A percentile compares a stretch with the other conserved stretches of the same genome.
Evolutionary conservation across 2,797 vertebrate species (phyloP).

Genomic region (Ateles fusciceps): DNA sequence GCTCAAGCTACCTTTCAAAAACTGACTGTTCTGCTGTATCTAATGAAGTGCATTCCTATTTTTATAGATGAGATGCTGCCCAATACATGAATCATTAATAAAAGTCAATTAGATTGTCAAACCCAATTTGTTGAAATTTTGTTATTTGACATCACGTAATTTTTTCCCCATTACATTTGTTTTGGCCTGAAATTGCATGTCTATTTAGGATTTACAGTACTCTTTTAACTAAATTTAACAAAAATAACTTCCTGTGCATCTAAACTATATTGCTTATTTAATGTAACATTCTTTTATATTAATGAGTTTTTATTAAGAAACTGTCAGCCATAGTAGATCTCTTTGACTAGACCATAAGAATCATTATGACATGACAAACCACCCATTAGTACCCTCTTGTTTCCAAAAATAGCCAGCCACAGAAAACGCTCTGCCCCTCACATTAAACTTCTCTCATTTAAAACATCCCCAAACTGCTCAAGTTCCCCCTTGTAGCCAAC

Average conservation of each 20-base stretch:
- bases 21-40: too few species aligned
- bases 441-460: not conserved
- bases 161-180: not conserved
- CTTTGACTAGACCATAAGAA: not conserved
- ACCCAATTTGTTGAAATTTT: not conserved
- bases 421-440: not conserved
- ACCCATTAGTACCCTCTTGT: not conserved
- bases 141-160: not conserved
- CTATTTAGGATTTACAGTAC: not conserved
- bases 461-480: not conserved
- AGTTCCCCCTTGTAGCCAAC: not conserved
- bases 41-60: not conserved
- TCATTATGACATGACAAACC: not conserved
- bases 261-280: not conserved
- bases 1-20: not conserved
- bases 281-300: not conserved
- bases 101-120: not conserved
- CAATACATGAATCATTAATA: not conserved
- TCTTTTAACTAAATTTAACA: not conserved
- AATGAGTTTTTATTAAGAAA: not conserved
- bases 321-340: accelerated
- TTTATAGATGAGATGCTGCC: not conserved
- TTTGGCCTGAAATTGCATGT: not conserved
- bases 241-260: not conserved
- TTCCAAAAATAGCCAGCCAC: not conserved